Evolutionary conservation across 2,797 vertebrate genomes (phyloP), one percentile per base, ranked within the genome.

Genomic region (Darevskia nairensis): DNA sequence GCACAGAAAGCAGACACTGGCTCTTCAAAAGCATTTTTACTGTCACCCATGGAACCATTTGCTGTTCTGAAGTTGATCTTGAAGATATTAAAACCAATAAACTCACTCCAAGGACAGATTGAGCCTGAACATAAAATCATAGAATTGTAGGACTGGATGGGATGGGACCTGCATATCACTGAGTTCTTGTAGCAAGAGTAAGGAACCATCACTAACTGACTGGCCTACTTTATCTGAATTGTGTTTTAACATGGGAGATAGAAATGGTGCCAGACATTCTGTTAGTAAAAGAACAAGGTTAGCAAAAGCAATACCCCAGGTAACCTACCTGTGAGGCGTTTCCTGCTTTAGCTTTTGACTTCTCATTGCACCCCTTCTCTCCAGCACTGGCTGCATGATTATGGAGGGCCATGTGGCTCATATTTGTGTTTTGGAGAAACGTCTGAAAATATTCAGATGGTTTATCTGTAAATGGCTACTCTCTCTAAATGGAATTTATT

Each of bases 31-130:
- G 41, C 0, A 85, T 74, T 92, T 81, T 25, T 90, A 27, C 85
- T 86, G 68, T 23, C 72, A 41, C 46, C 46, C 44, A 19, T 59
- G 79, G 84, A 86, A 89, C 84, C 6, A 0, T 50, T 84, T 4
- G 0, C 72, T 2, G 64, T 78, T 79, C 23, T 50, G 44, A 79
- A 74, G 59, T 27, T 74, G 44, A 89, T 89, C 87, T 75, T 80
- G 66, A 69, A 80, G 44, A 82, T 80, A 86, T 83, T 69, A 91
- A 94, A 93, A 84, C 11, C 59, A 82, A 66, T 80, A 85, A 89
- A 80, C 68, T 85, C 78, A 80, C 77, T 75, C 77, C n/a, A 80
- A 66, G 88, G 77, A 85, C 82, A 80, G 71, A 89, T 35, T 80
- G 74, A 80, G 27, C 39, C 76, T 74, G n/a, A 89, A n/a, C 77